A percentile compares a stretch with the other conserved stretches of the same genome.
These are phyloP conservation scores for Sinelater perroti DNA, from an alignment of 2,888 invertebrate genomes.

Conservation along the genomic window DNA sequence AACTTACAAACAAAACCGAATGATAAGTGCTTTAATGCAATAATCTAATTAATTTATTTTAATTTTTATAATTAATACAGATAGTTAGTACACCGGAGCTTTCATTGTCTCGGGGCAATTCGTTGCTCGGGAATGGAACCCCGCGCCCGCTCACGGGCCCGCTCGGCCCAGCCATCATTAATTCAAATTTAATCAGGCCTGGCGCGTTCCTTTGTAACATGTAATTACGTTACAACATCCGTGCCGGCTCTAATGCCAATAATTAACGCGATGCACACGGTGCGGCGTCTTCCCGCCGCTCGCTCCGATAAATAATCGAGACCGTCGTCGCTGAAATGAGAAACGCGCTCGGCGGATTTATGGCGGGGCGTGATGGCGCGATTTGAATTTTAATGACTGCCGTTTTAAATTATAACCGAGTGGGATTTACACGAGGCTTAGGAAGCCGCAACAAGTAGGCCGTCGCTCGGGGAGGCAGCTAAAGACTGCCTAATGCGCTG, in stretches of 20 bases:
- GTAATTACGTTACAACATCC: constrained; percentile 15
- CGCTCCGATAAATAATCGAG: neutral
- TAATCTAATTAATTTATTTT: too few species aligned
- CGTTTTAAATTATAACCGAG: constrained; percentile 4
- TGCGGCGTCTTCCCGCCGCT: neutral
- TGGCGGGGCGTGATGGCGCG: constrained; percentile 4
- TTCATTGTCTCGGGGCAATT: too few species aligned
- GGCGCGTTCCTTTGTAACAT: constrained; percentile 14
- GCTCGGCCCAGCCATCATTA: constrained; percentile 12
- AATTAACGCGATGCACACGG: constrained; percentile 14
- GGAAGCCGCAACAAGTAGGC: constrained; percentile 3
- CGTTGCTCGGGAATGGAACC: too few species aligned
- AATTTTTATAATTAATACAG: too few species aligned
- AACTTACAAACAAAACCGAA: too few species aligned
- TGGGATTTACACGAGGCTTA: constrained; percentile 1
- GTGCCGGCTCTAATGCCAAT: constrained; percentile 18
- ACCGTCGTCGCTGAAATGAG: neutral
- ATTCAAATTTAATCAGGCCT: constrained; percentile 20
- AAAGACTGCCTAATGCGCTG: too few species aligned
- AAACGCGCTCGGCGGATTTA: too few species aligned
- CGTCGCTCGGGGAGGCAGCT: too few species aligned
- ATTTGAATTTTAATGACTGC: constrained; percentile 8
- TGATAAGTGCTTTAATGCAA: too few species aligned
- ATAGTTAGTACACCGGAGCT: too few species aligned
- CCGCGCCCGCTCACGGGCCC: too few species aligned